phyloP scores from a whole-genome alignment of 2,888 invertebrate species.

The Notodonta dromedarius region DNA sequence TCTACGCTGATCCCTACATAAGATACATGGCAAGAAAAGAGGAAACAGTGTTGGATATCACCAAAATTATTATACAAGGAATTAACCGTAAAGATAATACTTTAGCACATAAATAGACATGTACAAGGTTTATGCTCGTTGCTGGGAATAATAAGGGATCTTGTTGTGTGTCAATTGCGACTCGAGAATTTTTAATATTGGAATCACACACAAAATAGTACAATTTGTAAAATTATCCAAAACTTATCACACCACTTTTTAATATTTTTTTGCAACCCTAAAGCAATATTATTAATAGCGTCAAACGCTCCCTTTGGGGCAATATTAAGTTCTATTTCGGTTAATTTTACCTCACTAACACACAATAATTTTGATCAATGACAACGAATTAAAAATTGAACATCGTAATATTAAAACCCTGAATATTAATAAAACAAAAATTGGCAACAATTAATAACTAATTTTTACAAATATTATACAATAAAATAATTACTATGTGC shows the following conservation, averaged over 20 bases:
- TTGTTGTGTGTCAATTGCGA: constrained; percentile 60
- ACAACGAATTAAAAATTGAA: constrained; percentile 82
- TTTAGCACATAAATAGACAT: constrained; percentile 52
- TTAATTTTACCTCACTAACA: constrained; percentile 82
- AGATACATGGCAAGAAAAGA: constrained; percentile 82
- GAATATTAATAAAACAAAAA: constrained; percentile 81
- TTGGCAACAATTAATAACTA: constrained; percentile 84
- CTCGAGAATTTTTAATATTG: constrained; percentile 75
- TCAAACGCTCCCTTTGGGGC: constrained; percentile 84
- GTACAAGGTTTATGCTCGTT: constrained; percentile 47
- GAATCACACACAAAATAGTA: constrained; percentile 83
- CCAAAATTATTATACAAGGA: constrained; percentile 61
- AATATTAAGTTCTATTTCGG: constrained; percentile 79
- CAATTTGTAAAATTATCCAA: constrained; percentile 85
- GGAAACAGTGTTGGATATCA: constrained; percentile 75
- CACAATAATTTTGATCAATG: constrained; percentile 83
- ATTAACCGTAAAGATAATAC: constrained; percentile 65
- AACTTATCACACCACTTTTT: constrained; percentile 84
- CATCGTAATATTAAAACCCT: constrained; percentile 82
- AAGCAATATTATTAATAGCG: constrained; percentile 82
- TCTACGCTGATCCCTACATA: constrained; percentile 79
- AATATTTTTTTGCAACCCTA: constrained; percentile 81
- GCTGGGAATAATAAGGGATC: constrained; percentile 54
- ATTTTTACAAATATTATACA: constrained; percentile 78
- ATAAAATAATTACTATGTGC: constrained; percentile 84